phyloP scores from a whole-genome alignment of 2,113 vertebrate species.

The Labeo catla region DNA sequence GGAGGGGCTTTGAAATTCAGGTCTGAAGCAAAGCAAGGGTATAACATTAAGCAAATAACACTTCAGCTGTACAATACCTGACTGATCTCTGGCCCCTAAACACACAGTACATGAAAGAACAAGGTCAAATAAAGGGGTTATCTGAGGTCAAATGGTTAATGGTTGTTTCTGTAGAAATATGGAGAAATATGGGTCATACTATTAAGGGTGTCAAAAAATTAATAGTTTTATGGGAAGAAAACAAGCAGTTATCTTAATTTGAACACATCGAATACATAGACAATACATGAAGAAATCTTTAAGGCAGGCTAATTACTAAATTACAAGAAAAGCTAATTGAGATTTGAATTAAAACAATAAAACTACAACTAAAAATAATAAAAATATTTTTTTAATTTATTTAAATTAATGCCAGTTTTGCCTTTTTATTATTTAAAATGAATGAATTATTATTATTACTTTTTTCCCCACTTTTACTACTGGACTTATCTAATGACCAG shows the following conservation, averaged over 20 bases:
- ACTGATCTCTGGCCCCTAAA: slow-evolving; percentile 89
- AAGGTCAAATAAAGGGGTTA: slow-evolving; percentile 77
- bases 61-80: slow-evolving; percentile 85
- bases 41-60: slow-evolving; percentile 71
- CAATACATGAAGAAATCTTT: background rate
- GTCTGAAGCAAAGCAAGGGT: slow-evolving; percentile 50
- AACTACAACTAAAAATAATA: background rate
- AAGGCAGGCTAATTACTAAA: background rate
- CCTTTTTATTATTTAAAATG: background rate
- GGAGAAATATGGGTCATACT: background rate
- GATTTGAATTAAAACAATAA: background rate
- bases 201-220: background rate
- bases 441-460: background rate
- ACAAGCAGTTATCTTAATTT: background rate
- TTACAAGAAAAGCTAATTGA: background rate
- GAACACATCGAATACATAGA: background rate
- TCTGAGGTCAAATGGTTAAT: slow-evolving; percentile 55
- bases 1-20: slow-evolving; percentile 44
- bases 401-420: background rate
- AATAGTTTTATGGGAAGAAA: background rate
- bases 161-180: background rate
- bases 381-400: background rate
- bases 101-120: slow-evolving; percentile 81
- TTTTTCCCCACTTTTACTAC: background rate
- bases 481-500: background rate